phyloP scores from a whole-genome alignment of 92 coral and sea anemone genomes.

The Isaurus tuberculatus region DNA sequence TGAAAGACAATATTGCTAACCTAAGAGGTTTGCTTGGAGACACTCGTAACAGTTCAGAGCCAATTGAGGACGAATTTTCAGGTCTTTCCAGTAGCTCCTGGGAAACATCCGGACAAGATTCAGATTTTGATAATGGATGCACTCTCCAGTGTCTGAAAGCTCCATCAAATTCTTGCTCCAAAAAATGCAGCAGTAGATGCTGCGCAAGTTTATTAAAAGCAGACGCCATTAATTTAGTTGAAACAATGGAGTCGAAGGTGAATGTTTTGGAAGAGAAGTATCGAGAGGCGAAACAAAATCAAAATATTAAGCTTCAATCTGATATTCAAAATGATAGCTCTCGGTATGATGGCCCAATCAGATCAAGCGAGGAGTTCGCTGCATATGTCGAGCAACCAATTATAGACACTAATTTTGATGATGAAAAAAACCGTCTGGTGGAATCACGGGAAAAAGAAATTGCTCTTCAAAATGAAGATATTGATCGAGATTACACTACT shows the following conservation, averaged over 20 bases:
- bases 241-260: constrained; percentile 31
- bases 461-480: constrained; percentile 33
- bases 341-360: constrained; percentile 19
- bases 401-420: constrained; percentile 22
- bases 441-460: constrained; percentile 30
- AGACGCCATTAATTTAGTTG: constrained; percentile 17
- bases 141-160: constrained; percentile 7
- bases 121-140: neutral
- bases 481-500: neutral
- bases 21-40: constrained; percentile 18
- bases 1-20: constrained; percentile 37
- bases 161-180: constrained; percentile 45
- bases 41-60: constrained; percentile 14
- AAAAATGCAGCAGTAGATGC: constrained; percentile 28
- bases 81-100: constrained; percentile 7
- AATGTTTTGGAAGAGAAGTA: constrained; percentile 28
- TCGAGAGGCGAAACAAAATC: neutral
- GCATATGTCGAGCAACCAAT: constrained; percentile 40
- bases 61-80: neutral
- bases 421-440: constrained; percentile 32
- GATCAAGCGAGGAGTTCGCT: constrained; percentile 25
- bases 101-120: neutral
- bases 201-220: constrained; percentile 22
- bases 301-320: neutral
- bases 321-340: neutral